These are phyloP conservation scores for Pararge aegeria DNA, from an alignment of 1,140 invertebrate species.

Conservation along the genomic window DNA sequence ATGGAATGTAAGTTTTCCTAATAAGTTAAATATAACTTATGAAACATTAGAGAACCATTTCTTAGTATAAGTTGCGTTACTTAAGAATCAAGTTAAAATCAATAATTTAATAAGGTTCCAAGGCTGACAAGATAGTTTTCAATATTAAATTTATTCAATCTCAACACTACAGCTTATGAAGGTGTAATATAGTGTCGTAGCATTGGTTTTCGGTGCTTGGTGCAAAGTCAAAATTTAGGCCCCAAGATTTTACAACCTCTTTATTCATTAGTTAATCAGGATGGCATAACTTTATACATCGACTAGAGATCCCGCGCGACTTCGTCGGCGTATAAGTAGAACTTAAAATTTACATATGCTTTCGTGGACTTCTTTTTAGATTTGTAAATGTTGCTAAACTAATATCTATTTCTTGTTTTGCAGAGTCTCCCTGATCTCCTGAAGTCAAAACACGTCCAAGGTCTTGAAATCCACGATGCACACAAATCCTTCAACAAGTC, in stretches of 20 bases:
- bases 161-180: neutral
- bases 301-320: too few relatives aligned
- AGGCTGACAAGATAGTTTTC: conserved; percentile 5
- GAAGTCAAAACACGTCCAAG: conserved; percentile 81
- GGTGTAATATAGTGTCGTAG: neutral
- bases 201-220: too few relatives aligned
- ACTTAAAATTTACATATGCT: too few relatives aligned
- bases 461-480: conserved; percentile 82
- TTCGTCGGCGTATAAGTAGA: too few relatives aligned
- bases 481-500: conserved; percentile 81
- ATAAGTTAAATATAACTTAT: neutral
- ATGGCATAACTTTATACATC: too few relatives aligned
- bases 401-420: conserved; percentile 37
- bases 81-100: conserved; percentile 4
- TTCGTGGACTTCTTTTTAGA: too few relatives aligned
- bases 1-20: neutral
- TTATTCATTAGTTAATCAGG: too few relatives aligned
- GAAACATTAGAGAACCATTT: neutral
- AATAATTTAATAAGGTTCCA: conserved; percentile 18
- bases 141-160: neutral
- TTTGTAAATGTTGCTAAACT: neutral
- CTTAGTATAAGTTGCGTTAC: conserved; percentile 12
- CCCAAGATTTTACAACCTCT: too few relatives aligned
- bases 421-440: conserved; percentile 77
- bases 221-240: too few relatives aligned